Evolutionary conservation across 2,888 invertebrate genomes (phyloP), one percentile per base, ranked within the genome.

Genomic region (Tipula unca): DNA sequence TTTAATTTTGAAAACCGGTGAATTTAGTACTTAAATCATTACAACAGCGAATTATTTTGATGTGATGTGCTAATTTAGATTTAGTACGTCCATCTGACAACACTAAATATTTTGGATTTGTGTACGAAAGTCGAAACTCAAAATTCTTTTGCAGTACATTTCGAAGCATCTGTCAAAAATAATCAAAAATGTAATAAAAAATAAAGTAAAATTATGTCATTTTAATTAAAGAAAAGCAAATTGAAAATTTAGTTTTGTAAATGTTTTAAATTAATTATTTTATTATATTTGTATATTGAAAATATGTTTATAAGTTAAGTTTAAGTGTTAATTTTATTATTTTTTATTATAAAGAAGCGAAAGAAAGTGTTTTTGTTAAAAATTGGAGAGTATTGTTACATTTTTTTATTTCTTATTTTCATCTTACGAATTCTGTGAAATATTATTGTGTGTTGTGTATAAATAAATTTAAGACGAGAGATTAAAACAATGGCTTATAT

Each of bases 401-500:
- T 69, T 25, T 69, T 69, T 69, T 69, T 69, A 10, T 69, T 69
- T 25, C 10, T 25, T 69, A 25, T 69, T 69, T 20, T 8, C n/a
- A 69, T 69, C 69, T 69, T 69, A 0, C 25, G 25, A 69, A 14
- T 32, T 69, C 69, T 69, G 69, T 69, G 25, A 69, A 25, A 25
- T 69, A 25, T 6, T 69, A n/a, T 48, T 48, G 42, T 69, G 69
- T 69, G 3, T 69, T 69, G 10, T 69, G 10, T 48, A 69, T 69
- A 69, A 69, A 69, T 69, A 69, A 25, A 69, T 20, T 69, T 8
- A 69, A 69, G 10, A 48, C 48, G 48, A 69, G 48, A 48, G 69
- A 25, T 69, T 69, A 32, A 83, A 83, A 83, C 35, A 83, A 95
- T 95, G 95, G 95, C 95, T 89, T 95, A 95, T 91, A 95, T 95